Conservation (phyloP, 2,797 vertebrate species). For the Falco rusticolus region DNA sequence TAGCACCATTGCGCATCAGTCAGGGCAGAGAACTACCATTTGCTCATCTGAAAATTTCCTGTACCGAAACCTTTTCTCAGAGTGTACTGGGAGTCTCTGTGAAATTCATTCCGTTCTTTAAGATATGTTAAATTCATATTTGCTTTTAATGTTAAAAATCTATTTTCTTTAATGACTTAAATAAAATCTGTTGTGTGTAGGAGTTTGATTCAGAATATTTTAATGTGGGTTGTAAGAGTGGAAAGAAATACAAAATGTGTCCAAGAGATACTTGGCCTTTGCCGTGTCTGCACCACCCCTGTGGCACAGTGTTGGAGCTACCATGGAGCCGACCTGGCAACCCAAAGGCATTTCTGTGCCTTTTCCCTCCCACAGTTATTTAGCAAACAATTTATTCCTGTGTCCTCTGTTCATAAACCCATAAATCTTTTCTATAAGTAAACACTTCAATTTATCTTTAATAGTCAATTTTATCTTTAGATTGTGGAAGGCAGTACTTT, state of each 20-base stretch:
- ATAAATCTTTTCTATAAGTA: background rate
- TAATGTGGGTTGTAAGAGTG: background rate
- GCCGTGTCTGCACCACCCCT: accelerated
- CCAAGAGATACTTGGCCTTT: background rate
- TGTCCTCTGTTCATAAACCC: background rate
- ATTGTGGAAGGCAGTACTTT: background rate
- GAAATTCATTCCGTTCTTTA: background rate
- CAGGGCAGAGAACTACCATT: accelerated
- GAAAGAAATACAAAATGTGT: accelerated
- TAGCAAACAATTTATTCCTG: background rate
- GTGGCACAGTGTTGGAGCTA: background rate
- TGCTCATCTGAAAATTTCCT: background rate
- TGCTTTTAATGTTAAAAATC: background rate
- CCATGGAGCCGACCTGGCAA: accelerated
- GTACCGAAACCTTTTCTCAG: background rate
- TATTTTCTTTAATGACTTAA: background rate
- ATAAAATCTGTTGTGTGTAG: background rate
- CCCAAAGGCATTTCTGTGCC: background rate
- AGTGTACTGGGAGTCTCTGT: background rate
- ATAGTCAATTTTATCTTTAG: background rate
- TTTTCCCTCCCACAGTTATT: background rate
- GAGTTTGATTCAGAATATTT: background rate
- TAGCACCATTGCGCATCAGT: accelerated
- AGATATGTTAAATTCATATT: background rate
- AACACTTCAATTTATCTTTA: background rate